Conservation (phyloP, 2,797 vertebrate species). For the Gephyroberyx darwinii region DNA sequence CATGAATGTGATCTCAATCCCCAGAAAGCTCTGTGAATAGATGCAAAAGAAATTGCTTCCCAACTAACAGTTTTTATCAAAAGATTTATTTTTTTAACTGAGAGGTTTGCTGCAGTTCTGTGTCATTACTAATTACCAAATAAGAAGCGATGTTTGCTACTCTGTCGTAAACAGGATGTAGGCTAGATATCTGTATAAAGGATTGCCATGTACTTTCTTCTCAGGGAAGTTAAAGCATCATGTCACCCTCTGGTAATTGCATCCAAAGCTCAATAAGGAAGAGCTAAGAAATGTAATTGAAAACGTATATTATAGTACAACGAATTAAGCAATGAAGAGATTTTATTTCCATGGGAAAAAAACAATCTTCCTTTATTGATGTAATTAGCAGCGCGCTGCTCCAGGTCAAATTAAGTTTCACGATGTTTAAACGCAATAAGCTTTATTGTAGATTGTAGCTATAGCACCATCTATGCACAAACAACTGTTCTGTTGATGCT, state of each 20-base stretch:
- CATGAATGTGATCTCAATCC: no score
- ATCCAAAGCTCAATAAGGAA: constrained; percentile 28
- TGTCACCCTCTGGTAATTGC: neutral
- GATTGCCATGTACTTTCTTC: no score
- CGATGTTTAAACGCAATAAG: constrained; percentile 71
- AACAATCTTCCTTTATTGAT: constrained; percentile 62
- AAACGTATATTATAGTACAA: constrained; percentile 3
- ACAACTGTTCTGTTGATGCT: constrained; percentile 54
- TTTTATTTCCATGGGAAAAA: constrained; percentile 36
- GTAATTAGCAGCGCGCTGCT: constrained; percentile 20
- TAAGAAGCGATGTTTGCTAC: constrained; percentile 26
- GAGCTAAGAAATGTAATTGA: neutral
- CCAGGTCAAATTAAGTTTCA: constrained; percentile 27
- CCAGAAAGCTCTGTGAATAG: constrained; percentile 21
- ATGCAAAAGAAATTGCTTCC: neutral
- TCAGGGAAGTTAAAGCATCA: no score
- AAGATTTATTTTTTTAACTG: constrained; percentile 13
- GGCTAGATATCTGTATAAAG: neutral
- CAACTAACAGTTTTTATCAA: no score
- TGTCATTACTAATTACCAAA: constrained; percentile 15
- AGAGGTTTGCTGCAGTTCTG: constrained; percentile 21
- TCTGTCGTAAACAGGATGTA: constrained; percentile 5
- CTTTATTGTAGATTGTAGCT: constrained; percentile 54
- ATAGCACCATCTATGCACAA: constrained; percentile 20
- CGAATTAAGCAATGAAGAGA: no score